Evolutionary conservation across 2,113 vertebrate species (phyloP).

Genomic region (Sander lucioperca): DNA sequence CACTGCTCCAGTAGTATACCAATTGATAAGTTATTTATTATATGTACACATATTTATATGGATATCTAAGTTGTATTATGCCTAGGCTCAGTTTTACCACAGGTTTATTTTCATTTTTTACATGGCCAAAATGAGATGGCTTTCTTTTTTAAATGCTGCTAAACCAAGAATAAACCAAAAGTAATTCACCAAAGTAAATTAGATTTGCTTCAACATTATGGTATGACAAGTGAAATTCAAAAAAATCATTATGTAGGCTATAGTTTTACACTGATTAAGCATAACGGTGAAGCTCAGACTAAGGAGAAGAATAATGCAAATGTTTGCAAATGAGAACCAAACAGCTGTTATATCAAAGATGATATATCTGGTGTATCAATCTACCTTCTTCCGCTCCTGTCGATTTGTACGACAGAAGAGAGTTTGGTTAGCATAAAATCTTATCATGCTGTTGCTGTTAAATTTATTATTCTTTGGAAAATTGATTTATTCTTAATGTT

Average conservation of each 20-base stretch:
- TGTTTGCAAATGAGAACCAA: conserved; percentile 22
- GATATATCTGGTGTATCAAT: background rate
- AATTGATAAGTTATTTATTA: no score
- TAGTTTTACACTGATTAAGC: background rate
- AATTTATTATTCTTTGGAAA: conserved; percentile 22
- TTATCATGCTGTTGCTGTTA: conserved; percentile 18
- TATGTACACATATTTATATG: no score
- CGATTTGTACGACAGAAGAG: background rate
- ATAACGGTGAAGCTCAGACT: background rate
- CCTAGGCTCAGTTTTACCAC: background rate
- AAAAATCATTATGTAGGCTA: background rate
- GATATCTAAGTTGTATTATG: background rate
- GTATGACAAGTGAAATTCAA: background rate
- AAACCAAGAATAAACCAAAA: background rate
- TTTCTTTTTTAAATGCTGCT: background rate
- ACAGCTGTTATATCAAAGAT: background rate
- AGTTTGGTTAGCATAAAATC: background rate
- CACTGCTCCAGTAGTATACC: no score
- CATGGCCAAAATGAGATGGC: background rate
- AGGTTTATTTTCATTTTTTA: background rate
- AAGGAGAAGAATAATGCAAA: background rate
- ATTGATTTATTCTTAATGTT: conserved; percentile 14
- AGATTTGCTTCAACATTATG: background rate
- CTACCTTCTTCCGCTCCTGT: background rate
- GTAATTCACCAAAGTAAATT: background rate